Evolutionary conservation across 2,888 invertebrate genomes (phyloP).

Genomic region (Drosophila fungiperda): DNA sequence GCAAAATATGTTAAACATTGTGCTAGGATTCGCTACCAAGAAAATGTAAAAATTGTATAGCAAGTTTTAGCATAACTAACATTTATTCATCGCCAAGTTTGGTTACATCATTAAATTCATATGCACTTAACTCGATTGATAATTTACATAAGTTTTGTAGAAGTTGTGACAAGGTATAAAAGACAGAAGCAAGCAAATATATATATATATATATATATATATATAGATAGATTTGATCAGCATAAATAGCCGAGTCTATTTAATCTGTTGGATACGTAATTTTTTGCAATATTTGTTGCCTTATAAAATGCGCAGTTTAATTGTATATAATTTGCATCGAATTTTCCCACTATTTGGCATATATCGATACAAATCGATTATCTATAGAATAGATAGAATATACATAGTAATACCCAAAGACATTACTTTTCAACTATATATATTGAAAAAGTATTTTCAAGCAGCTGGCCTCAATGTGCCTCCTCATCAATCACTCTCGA

Average conservation of each 20-base stretch:
- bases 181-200: neutral
- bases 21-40: neutral
- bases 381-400: no score
- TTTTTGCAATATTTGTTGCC: neutral
- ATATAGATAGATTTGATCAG: neutral
- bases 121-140: neutral
- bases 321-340: neutral
- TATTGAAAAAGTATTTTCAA: neutral
- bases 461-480: neutral
- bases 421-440: neutral
- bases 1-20: neutral
- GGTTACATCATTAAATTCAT: neutral
- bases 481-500: neutral
- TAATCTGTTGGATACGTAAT: neutral
- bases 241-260: neutral
- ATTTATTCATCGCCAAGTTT: neutral
- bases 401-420: accelerated
- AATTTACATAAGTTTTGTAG: conserved; percentile 3
- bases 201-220: neutral
- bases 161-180: neutral
- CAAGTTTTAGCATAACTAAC: neutral
- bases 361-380: neutral
- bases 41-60: neutral
- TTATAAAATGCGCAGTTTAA: neutral
- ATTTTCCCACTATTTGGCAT: neutral